phyloP scores from a whole-genome alignment of 2,888 invertebrate genomes.

The Vesta saturnalis region DNA sequence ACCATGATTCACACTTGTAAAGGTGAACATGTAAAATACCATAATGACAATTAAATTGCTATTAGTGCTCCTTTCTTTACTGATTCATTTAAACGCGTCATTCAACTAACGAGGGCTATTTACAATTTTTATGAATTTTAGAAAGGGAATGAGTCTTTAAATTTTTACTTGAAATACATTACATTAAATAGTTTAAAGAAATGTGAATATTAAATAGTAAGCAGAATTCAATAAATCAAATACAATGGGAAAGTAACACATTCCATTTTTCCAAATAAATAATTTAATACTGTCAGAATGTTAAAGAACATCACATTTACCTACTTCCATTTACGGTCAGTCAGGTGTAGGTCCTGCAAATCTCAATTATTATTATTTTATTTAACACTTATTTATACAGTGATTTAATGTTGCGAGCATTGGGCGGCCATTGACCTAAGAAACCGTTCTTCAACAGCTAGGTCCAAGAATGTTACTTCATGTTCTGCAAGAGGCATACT shows the following conservation, averaged over 20 bases:
- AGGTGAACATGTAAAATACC: too few relatives aligned
- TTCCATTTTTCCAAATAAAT: background rate
- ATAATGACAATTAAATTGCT: too few relatives aligned
- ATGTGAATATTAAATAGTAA: background rate
- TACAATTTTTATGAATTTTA: background rate
- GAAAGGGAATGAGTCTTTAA: background rate
- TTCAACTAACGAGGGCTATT: too few relatives aligned
- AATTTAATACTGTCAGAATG: background rate
- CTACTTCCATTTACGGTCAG: conserved; percentile 45
- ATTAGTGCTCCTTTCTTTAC: too few relatives aligned
- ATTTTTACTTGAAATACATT: background rate
- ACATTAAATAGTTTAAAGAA: background rate
- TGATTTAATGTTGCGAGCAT: conserved; percentile 47
- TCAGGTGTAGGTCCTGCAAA: conserved; percentile 47
- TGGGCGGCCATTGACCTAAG: conserved; percentile 54
- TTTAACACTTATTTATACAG: conserved; percentile 52
- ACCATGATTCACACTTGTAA: too few relatives aligned
- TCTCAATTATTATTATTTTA: conserved; percentile 53
- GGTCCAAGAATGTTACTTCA: conserved; percentile 45
- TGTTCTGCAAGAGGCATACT: conserved; percentile 39
- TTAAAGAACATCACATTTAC: conserved; percentile 47
- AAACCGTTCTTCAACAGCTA: conserved; percentile 50
- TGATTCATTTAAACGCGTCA: too few relatives aligned
- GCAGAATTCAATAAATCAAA: background rate
- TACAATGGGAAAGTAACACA: background rate